A percentile compares a stretch with the other conserved stretches of the same genome.
These are phyloP conservation scores for Hyposmocoma kahamanoa DNA, from an alignment of 1,140 invertebrate genomes.

Conservation along the genomic window DNA sequence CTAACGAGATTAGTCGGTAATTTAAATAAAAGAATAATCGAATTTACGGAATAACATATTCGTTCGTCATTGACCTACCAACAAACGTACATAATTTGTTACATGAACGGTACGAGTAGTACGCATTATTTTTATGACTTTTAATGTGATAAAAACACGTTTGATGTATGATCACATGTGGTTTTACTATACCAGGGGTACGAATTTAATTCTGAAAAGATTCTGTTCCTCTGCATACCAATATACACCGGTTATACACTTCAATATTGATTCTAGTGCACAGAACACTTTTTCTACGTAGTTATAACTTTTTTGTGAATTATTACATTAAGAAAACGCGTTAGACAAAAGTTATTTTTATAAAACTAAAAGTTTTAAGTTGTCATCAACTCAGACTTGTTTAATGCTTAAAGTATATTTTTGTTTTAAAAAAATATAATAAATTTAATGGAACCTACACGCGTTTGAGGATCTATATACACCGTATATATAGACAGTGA, in stretches of 20 bases:
- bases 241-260: constrained; percentile 40
- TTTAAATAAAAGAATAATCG: not conserved
- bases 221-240: constrained; percentile 22
- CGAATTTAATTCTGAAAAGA: not conserved
- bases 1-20: too few species aligned
- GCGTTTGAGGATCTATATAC: not conserved
- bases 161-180: too few species aligned
- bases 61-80: not conserved
- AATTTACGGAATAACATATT: not conserved
- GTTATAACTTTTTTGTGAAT: not conserved
- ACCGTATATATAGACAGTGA: too few species aligned
- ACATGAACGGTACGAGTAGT: not conserved
- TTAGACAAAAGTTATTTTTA: not conserved
- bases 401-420: not conserved
- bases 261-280: constrained; percentile 46
- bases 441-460: not conserved
- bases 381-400: not conserved
- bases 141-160: too few species aligned
- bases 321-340: not conserved
- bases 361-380: not conserved
- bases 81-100: not conserved
- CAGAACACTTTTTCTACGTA: constrained; percentile 43
- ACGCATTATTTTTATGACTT: too few species aligned
- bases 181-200: too few species aligned
- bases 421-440: not conserved